Evolutionary conservation across 2,113 vertebrate species (phyloP), one percentile per base, ranked within the genome.

Genomic region (Psephotus haematonotus): DNA sequence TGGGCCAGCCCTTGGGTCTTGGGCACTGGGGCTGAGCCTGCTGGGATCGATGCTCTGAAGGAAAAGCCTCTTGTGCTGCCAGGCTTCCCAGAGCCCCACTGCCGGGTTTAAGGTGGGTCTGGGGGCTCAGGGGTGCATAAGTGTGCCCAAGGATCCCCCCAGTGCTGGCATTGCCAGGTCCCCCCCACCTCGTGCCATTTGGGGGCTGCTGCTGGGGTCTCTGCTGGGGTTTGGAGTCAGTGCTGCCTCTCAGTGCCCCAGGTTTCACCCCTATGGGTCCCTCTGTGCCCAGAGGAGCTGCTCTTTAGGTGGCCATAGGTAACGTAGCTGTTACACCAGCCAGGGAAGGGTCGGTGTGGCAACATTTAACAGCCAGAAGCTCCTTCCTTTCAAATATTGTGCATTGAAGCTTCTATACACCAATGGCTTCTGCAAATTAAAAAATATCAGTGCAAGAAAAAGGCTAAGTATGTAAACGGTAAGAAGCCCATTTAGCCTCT

Each of bases 171-270:
- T 28, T 20, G 52, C 59, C 24, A 10, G 31, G 11, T 39, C 2
- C 33, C 7, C 8, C 23, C 44, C 5, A 1, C 8, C 18, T 33
- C 0, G 0, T 41, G 43, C 49, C 1, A 0, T 17, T 18, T 0
- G 1, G 59, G 25, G 52, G 39, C 50, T 37, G 46, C 57, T 49
- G 46, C 37, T 57, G 7, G 17, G 28, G 25, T 46, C 22, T 27
- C 25, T 4, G 2, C 39, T 17, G 62, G 20, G 6, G 11, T 63
- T 19, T 82, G 79, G 47, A 41, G 53, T 19, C 20, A 25, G 59
- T 1, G 0, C 5, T 43, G 29, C 49, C 18, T 60, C 78, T 53
- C 22, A 4, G 39, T 5, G 27, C 76, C n/a, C 1, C 70, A 44
- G 27, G 27, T 20, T 62, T 35, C 49, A 19, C 10, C 35, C 65